Base-by-base conservation (phyloP, 2,797 vertebrate genomes). In the Falco berigora region DNA sequence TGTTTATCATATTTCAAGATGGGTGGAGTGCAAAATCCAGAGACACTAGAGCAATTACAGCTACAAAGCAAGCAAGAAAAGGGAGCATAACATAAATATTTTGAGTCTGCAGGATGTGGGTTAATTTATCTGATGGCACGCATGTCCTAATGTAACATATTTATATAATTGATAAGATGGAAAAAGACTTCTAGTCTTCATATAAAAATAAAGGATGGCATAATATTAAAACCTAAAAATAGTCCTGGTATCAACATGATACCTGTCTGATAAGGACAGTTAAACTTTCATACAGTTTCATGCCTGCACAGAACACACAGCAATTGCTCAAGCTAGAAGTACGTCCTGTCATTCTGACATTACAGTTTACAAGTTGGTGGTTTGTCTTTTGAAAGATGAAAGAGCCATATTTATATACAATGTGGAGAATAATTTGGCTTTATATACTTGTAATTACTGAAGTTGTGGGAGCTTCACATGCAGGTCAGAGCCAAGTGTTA, bases 1-100 rank as follows among this genome's bases (percentile, higher is more conserved):
- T 93, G 72, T 53, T 95, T 90, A 84, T 92, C 88, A 28, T 49
- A 64, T 94, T 86, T 95, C 63, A 53, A 38, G 73, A 91, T 62
- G 90, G 94, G 96, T 94, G 95, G 91, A 92, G 95, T 90, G 73
- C 73, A 67, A 90, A 91, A 90, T 86, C 55, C 78, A 86, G 66
- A 94, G 94, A 91, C 46, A 94, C 82, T 34, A 91, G 77, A 95
- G 85, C 66, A 72, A 93, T 92, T 96, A 83, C 42, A 82, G 23
- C 75, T 86, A 86, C 79, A 92, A 77, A 91, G 64, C 58, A 91
- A 96, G 46, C 34, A 92, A 96, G 82, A 83, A 80, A 95, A 73
- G 71, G 56, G 40, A 94, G 63, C 66, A 56, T 88, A 96, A 88
- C 79, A 95, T 52, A 96, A 97, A 95, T 96, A 94, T 96, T 97